These are phyloP conservation scores for Pseudotriccus pelzelni DNA, from an alignment of 2,797 vertebrate species.

Conservation along the genomic window DNA sequence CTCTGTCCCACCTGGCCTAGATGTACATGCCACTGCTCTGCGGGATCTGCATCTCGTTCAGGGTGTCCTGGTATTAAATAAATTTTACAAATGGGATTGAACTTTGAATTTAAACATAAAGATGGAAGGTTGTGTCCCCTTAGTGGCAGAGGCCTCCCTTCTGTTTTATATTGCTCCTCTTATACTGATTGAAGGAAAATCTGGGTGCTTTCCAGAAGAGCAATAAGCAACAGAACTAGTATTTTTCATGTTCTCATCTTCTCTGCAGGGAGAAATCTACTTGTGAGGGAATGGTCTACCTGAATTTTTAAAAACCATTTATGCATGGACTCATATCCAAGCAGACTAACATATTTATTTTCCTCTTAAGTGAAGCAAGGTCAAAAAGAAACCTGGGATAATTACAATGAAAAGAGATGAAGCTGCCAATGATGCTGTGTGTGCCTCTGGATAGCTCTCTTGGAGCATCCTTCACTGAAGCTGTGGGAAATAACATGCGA, in stretches of 20 bases:
- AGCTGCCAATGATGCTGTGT: neutral
- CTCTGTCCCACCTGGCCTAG: neutral
- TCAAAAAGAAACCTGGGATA: neutral
- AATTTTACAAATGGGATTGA: neutral
- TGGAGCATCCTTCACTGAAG: neutral
- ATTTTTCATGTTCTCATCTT: slow-evolving; percentile 18
- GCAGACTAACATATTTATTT: neutral
- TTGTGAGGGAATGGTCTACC: neutral
- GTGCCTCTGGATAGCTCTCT: neutral
- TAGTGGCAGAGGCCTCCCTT: neutral
- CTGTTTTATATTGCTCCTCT: neutral
- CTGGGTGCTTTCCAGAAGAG: slow-evolving; percentile 23
- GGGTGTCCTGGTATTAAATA: neutral
- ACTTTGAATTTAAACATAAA: neutral
- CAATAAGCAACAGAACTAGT: neutral
- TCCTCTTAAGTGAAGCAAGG: neutral
- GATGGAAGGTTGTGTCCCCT: neutral
- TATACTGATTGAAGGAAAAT: neutral
- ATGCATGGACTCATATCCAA: neutral
- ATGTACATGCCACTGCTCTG: too few species aligned
- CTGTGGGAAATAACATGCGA: neutral
- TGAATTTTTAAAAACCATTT: slow-evolving; percentile 8
- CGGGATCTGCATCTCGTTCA: neutral
- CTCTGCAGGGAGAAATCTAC: neutral
- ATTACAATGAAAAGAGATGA: neutral